A percentile compares a stretch with the other conserved stretches of the same genome.
Conservation (phyloP, 2,113 vertebrate species). For the Rhegmatorhina hoffmannsi region DNA sequence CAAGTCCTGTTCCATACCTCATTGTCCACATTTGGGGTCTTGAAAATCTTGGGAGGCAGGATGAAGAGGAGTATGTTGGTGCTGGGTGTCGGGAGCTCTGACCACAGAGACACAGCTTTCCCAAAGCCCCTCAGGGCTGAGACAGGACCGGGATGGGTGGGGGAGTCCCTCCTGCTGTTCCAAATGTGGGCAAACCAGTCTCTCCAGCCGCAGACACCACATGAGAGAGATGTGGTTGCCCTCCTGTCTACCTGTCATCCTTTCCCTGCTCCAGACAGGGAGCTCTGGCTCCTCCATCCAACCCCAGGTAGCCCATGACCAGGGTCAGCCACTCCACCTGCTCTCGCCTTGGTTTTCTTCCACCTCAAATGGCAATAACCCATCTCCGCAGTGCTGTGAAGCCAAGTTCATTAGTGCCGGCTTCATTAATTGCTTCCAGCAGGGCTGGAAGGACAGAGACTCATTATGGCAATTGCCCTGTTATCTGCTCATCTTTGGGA, state of each 20-base stretch:
- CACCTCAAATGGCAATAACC: not conserved
- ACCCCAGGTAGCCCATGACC: not conserved
- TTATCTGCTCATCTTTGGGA: not conserved
- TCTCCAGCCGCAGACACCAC: conserved; percentile 23
- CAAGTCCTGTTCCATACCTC: not conserved
- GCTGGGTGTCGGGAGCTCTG: fast-evolving
- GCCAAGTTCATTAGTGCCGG: not conserved
- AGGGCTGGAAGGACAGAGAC: not conserved
- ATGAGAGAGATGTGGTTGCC: not conserved
- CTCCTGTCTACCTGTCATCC: not conserved
- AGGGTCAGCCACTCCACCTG: not conserved
- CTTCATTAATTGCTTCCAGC: not conserved
- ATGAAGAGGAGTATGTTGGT: not conserved
- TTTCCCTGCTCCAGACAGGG: not conserved
- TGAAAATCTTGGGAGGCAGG: not conserved
- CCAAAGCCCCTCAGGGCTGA: not conserved
- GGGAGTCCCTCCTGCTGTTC: not conserved
- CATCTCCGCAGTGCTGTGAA: fast-evolving
- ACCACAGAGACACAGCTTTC: not conserved
- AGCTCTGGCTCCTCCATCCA: not conserved
- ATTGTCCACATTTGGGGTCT: fast-evolving
- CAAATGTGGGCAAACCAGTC: conserved; percentile 2
- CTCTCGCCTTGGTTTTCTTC: not conserved
- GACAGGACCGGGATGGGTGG: not conserved
- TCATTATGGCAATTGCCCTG: not conserved